A percentile compares a stretch with the other conserved stretches of the same genome.
Conservation (phyloP, 2,888 invertebrate species). For the Ashinkailepas kermadecensis region DNA sequence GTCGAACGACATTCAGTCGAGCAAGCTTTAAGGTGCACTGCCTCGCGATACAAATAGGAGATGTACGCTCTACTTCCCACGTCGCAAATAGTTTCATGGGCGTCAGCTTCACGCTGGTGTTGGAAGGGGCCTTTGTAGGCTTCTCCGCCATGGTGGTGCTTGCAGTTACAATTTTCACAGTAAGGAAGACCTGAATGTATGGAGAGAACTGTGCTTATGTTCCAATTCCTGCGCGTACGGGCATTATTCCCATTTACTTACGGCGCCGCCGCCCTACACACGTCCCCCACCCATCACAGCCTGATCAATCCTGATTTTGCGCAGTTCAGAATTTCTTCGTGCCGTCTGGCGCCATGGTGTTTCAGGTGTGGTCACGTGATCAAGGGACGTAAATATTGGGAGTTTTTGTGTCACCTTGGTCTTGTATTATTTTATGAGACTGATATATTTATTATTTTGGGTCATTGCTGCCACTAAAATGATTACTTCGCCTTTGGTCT, state of each 20-base stretch:
- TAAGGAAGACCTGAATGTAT: neutral
- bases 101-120: slow-evolving; percentile 62
- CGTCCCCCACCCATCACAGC: neutral
- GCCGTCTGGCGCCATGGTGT: neutral
- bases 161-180: neutral
- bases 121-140: slow-evolving; percentile 26
- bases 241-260: too few species aligned
- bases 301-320: neutral
- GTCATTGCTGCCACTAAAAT: too few species aligned
- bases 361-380: neutral
- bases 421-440: too few species aligned
- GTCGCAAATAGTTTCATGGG: slow-evolving; percentile 99
- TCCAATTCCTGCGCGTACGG: too few species aligned
- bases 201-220: too few species aligned
- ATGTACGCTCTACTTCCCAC: slow-evolving; percentile 98
- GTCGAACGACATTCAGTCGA: slow-evolving; percentile 67
- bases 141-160: slow-evolving; percentile 30
- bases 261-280: neutral
- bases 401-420: slow-evolving; percentile 42
- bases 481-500: too few species aligned
- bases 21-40: slow-evolving; percentile 48
- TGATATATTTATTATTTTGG: too few species aligned
- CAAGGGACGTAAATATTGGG: neutral
- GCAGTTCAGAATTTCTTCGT: neutral
- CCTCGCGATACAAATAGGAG: slow-evolving; percentile 50